Base-by-base conservation (phyloP, 2,888 invertebrate genomes). In the Eupithecia exiguata region DNA sequence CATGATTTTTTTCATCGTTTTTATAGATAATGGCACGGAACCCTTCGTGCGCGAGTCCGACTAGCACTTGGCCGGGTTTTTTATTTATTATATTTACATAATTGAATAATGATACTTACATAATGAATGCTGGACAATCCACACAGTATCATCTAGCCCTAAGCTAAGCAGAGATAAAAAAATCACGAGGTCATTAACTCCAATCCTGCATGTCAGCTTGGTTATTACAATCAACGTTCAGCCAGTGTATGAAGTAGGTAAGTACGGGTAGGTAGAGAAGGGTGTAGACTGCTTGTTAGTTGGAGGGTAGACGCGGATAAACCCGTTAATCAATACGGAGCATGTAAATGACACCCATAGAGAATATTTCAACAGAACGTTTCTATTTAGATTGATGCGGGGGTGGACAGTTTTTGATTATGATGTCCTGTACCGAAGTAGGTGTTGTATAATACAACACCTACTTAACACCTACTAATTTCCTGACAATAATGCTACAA, bases 271-370 rank as follows among this genome's bases (percentile, higher is more conserved):
- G 66, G 69, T 66, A 68, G 67, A 68, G 68, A 10, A 67, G 66
- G 72, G 71, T 75, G 75, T 75, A 72, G 69, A 69, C 73, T 76
- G 75, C 71, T 76, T 73, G 73, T 76, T 73, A 73, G 73, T 71
- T 66, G 69, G 58, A 70, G 72, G 74, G 74, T 58, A 72, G 69
- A 69, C 72, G 74, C 76, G 74, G 74, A 76, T 78, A 77, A 79
- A 75, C 78, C 77, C 75, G 78, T 77, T 80, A 80, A 81, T 81
- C 80, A 80, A 81, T 80, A 80, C 77, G 40, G 71, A 77, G 78
- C 77, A 76, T 79, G 79, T 76, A 78, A 79, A 78, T 78, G 75
- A 77, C 78, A 80, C 78, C 76, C 80, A 74, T 77, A 74, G 72
- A 79, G 75, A 70, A 38, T 74, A 76, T 74, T 77, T 72, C 70